Conservation (phyloP, 2,888 invertebrate species). For the Eudasyphora cyanicolor region DNA sequence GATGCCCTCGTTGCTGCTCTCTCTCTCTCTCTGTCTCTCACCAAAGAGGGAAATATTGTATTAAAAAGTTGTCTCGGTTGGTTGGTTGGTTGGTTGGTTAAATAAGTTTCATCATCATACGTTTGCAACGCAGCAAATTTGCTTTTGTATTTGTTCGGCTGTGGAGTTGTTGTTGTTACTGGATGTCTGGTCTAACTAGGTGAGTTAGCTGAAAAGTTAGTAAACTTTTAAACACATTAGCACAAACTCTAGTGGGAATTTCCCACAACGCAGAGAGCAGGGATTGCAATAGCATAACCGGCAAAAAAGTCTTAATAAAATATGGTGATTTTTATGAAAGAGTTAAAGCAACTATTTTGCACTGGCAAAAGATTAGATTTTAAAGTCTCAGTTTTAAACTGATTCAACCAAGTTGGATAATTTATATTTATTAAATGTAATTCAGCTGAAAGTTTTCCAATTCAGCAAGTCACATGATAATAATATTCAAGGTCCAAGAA, state of each 20-base stretch:
- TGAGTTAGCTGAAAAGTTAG: constrained; percentile 52
- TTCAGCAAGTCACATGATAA: too few species aligned
- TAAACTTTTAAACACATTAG: constrained; percentile 59
- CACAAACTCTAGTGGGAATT: constrained; percentile 46
- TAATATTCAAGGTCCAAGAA: too few species aligned
- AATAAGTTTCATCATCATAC: constrained; percentile 56
- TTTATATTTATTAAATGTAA: too few species aligned
- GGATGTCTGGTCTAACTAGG: constrained; percentile 56
- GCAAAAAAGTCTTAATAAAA: constrained; percentile 13
- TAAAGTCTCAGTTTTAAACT: not conserved
- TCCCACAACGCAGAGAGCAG: not conserved
- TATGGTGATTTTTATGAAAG: constrained; percentile 25
- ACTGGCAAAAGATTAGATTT: not conserved
- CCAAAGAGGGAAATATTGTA: constrained; percentile 41
- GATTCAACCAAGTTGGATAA: not conserved
- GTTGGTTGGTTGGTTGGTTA: constrained; percentile 50
- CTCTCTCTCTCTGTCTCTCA: not conserved
- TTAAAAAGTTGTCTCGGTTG: constrained; percentile 50
- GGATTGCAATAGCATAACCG: not conserved
- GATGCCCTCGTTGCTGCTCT: not conserved
- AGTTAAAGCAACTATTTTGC: not conserved
- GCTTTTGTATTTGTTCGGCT: constrained; percentile 17
- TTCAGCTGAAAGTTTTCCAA: too few species aligned
- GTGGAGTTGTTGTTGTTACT: constrained; percentile 8
- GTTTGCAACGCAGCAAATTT: constrained; percentile 42